Evolutionary conservation across 1,140 invertebrate genomes (phyloP), one percentile per base, ranked within the genome.

Genomic region (Drosophila ambigua): DNA sequence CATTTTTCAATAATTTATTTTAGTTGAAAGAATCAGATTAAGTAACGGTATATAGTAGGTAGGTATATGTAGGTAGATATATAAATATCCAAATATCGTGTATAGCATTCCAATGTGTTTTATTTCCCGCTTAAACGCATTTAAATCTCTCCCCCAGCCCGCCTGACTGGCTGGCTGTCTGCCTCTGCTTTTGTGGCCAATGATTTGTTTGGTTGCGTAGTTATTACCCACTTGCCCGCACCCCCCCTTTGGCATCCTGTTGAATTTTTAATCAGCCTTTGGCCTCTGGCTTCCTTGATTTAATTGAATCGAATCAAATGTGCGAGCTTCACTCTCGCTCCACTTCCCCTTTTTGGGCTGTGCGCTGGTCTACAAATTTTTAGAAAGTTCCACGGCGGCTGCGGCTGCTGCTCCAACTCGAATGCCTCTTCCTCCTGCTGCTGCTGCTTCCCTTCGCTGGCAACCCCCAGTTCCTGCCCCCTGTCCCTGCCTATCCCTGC

Each of bases 51-150:
- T 16, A 16, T 16, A n/a, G n/a, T n/a, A n/a, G n/a, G n/a, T n/a
- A n/a, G 16, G 0, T 1, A 16, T 16, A 16, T 16, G 16, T 16
- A 16, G 16, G 16, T 16, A 16, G 16, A 16, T 16, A 16, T 16
- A 16, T 16, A 16, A 16, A 16, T 20, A 20, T 20, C 20, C 20
- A 20, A 20, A 20, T 20, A 20, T 20, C 20, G 20, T 20, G 20
- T 2, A 20, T 2, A 20, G 20, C 20, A 31, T 13, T 39, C 11
- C 35, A 39, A 28, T 45, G 9, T 39, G 50, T 57, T 64, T 63
- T 81, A 65, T 71, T 79, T 64, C 66, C 66, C 71, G 72, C 59
- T 66, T 51, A 50, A 69, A 52, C 67, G 71, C 71, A 74, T 51
- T 68, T 41, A 7, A 41, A 45, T 2, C 11, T 23, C 28, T 24